Base-by-base conservation (phyloP, 2,113 vertebrate genomes). In the Naja naja region DNA sequence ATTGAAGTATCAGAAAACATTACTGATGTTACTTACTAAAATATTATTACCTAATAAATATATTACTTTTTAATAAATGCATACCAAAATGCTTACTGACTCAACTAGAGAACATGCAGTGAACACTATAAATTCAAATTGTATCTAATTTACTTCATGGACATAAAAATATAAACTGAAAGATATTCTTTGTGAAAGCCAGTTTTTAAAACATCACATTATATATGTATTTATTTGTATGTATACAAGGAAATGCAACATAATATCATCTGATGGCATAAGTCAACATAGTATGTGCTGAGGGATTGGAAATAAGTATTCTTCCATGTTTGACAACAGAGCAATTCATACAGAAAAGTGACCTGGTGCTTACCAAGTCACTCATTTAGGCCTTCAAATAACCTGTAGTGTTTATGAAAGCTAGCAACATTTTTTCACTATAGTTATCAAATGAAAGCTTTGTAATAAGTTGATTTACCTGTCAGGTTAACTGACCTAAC, bases 41-140 rank as follows among this genome's bases (percentile, higher is more conserved):
- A 81, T 39, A 81, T 39, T 39, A 81, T 34, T 81, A 81, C 7
- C n/a, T 81, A 81, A 39, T 81, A 39, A 81, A 81, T 43, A 74
- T 39, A 39, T 7, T 74, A 74, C 91, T 90, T 96, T 94, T 90
- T 95, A n/a, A 53, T 64, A 95, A 95, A 88, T 53, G 89, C 88
- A 87, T 54, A 95, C 91, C 39, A 95, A 49, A 60, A 12, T n/a
- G 0, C 34, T 93, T 89, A 45, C 0, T 47, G 52, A 92, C 58
- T 45, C 4, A 34, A 87, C 93, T 25, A n/a, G 60, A 92, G 43
- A 92, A 88, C 58, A 91, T 54, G 74, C 39, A 91, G 93, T 27
- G 64, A 1, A 5, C 5, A 93, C 34, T 34, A 91, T 0, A 27
- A 64, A 90, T 90, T 94, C 87, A 91, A 93, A 95, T 96, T 0